Evolutionary conservation across 2,797 vertebrate species (phyloP).

Genomic region (Clarias laeviceps): DNA sequence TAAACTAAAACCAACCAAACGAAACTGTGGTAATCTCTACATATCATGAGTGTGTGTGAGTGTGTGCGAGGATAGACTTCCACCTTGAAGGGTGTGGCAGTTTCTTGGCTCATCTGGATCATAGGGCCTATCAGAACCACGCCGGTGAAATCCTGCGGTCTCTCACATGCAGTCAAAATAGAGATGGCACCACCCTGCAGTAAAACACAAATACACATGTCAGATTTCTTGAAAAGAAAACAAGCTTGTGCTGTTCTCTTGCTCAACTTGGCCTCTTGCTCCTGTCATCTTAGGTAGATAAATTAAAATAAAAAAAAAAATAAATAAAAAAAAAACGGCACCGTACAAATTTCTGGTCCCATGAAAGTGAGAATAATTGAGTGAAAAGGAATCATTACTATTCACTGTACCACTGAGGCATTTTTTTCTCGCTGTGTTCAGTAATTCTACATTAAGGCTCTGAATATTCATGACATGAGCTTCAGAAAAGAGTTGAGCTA

Average conservation of each 20-base stretch:
- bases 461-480: constrained; percentile 75
- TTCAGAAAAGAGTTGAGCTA: constrained; percentile 27
- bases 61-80: constrained; percentile 13
- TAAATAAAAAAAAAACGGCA: not conserved
- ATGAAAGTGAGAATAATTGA: constrained; percentile 15
- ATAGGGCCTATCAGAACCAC: constrained; percentile 89
- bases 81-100: constrained; percentile 94
- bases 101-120: constrained; percentile 90
- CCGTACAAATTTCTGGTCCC: not conserved
- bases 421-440: constrained; percentile 64
- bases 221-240: constrained; percentile 2
- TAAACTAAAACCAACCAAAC: not conserved
- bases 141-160: constrained; percentile 84
- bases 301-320: not conserved
- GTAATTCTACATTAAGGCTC: constrained; percentile 49
- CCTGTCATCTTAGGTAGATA: not conserved
- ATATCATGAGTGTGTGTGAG: not conserved
- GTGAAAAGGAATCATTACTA: constrained; percentile 23
- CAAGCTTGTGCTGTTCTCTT: not conserved
- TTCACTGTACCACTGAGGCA: constrained; percentile 51
- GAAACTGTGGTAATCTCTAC: not conserved
- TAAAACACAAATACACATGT: constrained; percentile 29
- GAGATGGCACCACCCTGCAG: constrained; percentile 90
- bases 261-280: not conserved
- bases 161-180: constrained; percentile 87